A percentile compares a stretch with the other conserved stretches of the same genome.
Conservation (phyloP, 2,888 invertebrate species). For the Harpalus rubripes region DNA sequence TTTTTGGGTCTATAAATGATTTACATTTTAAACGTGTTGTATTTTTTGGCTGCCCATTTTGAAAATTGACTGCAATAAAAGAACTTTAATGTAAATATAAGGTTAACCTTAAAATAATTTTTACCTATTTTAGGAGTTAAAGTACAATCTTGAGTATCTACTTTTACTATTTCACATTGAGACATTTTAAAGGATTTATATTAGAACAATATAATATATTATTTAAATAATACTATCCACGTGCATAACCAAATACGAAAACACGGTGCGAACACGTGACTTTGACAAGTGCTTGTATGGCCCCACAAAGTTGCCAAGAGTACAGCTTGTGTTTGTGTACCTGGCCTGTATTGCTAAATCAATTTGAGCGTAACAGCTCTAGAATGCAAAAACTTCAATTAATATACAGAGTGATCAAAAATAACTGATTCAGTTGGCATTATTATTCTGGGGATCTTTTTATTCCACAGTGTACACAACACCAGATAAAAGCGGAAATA, state of each 20-base stretch:
- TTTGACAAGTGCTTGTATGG: no score
- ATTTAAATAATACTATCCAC: not conserved
- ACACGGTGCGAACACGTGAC: no score
- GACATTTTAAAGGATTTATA: conserved; percentile 6
- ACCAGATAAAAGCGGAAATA: no score
- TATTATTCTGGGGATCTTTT: no score
- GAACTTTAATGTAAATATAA: conserved; percentile 13
- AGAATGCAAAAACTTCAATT: no score
- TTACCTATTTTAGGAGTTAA: conserved; percentile 57
- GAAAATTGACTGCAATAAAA: conserved; percentile 72
- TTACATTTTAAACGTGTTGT: conserved; percentile 70
- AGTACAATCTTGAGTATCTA: conserved; percentile 27
- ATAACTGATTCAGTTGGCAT: no score
- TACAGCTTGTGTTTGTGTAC: no score
- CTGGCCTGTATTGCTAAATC: no score
- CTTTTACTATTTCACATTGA: conserved; percentile 31
- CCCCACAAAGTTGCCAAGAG: no score
- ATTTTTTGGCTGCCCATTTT: conserved; percentile 72
- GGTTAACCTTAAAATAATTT: not conserved
- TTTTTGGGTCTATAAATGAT: conserved; percentile 69
- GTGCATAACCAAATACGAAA: not conserved
- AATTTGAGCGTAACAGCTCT: no score
- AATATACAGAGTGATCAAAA: no score
- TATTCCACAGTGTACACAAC: no score
- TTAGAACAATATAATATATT: not conserved